Evolutionary conservation across 2,888 invertebrate genomes (phyloP).

Genomic region (Ametastegia equiseti): DNA sequence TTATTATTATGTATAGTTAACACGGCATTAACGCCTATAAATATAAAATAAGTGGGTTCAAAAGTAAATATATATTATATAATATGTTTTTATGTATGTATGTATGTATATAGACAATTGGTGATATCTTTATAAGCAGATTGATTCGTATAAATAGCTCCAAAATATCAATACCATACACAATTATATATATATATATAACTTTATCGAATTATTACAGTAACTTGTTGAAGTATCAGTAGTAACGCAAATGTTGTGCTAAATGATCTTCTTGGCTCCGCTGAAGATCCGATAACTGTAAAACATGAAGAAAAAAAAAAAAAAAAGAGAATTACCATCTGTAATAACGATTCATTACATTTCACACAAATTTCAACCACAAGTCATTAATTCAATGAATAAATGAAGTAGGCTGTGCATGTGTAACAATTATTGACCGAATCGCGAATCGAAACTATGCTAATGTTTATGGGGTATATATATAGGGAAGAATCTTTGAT

Average conservation of each 20-base stretch:
- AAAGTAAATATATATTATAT: background rate
- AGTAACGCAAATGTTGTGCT: slow-evolving; percentile 62
- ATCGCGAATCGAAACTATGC: background rate
- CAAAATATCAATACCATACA: slow-evolving; percentile 69
- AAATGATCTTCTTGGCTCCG: slow-evolving; percentile 56
- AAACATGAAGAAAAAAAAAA: no score
- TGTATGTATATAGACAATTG: slow-evolving; percentile 68
- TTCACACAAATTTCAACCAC: background rate
- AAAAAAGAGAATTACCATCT: slow-evolving; percentile 41
- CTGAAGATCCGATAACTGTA: slow-evolving; percentile 63
- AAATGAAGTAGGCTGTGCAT: no score
- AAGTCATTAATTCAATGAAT: no score
- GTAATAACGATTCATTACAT: background rate
- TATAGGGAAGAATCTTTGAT: background rate
- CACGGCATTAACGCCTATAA: background rate
- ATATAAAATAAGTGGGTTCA: background rate
- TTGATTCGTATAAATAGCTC: slow-evolving; percentile 71
- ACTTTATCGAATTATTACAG: slow-evolving; percentile 58
- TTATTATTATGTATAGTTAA: no score
- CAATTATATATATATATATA: no score
- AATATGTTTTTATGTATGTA: slow-evolving; percentile 64
- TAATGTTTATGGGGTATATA: background rate
- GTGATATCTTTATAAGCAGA: slow-evolving; percentile 62
- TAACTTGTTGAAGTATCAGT: slow-evolving; percentile 63
- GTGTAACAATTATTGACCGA: background rate